Percentiles rank a stretch among this genome's conserved stretches.
Conservation (phyloP, 1,140 invertebrate genomes). For the Megalonaias nervosa region DNA sequence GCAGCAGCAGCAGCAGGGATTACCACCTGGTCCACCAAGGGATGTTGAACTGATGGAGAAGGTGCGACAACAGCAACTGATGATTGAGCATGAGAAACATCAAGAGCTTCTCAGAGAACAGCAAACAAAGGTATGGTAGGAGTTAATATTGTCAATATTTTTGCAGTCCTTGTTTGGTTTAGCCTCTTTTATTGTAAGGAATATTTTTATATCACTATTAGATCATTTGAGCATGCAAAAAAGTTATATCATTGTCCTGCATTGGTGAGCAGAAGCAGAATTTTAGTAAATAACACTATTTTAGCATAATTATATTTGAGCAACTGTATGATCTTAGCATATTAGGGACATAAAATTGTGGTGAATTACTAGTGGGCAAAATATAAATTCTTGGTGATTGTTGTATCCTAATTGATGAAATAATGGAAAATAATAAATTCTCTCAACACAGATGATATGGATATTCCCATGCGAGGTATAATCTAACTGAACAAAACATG, state of each 20-base stretch:
- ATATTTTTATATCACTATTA: not conserved
- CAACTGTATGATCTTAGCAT: not conserved
- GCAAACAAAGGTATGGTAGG: conserved; percentile 37
- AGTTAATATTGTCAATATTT: conserved; percentile 1
- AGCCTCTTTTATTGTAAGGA: not conserved
- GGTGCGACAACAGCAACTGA: conserved; percentile 60
- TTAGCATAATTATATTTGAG: not conserved
- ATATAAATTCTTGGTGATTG: no score
- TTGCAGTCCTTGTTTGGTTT: not conserved
- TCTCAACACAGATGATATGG: no score
- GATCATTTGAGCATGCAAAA: not conserved
- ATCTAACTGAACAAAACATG: no score
- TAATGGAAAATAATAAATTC: no score
- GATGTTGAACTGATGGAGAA: conserved; percentile 58
- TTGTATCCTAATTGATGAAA: no score
- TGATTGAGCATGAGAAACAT: conserved; percentile 62
- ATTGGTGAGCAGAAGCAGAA: not conserved
- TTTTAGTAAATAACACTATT: not conserved
- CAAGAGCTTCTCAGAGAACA: conserved; percentile 45
- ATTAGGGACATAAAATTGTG: no score
- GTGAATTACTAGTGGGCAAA: no score
- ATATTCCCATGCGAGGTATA: no score
- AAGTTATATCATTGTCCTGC: not conserved
- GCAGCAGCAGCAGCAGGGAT: conserved; percentile 28
- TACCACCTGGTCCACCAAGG: conserved; percentile 10